Percentiles rank a stretch among this genome's conserved stretches.
Conservation (phyloP, 1,140 invertebrate species). For the Papilio polyxenes region DNA sequence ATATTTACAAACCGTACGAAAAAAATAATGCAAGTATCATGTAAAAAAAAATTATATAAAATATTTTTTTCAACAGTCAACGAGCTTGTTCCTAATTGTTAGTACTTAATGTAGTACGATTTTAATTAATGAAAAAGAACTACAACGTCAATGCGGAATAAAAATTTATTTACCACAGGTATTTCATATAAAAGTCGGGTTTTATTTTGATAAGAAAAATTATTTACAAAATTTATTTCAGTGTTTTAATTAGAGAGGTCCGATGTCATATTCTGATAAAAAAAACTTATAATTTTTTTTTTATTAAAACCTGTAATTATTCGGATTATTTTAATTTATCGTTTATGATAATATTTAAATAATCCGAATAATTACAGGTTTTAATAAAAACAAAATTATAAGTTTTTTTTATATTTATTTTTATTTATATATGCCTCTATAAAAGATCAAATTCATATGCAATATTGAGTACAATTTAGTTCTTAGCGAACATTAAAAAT, state of each 20-base stretch:
- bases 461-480: not conserved
- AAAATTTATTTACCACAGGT: constrained; percentile 9
- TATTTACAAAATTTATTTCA: constrained; percentile 24
- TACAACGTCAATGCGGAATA: constrained; percentile 29
- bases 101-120: constrained; percentile 37
- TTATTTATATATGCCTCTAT: not conserved
- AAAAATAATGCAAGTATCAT: not conserved
- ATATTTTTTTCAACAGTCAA: constrained; percentile 18
- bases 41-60: constrained; percentile 24
- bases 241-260: constrained; percentile 16
- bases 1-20: constrained; percentile 5
- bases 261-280: constrained; percentile 16
- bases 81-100: constrained; percentile 35
- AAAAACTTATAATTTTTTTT: not conserved
- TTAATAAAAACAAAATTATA: constrained; percentile 13
- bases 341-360: too few species aligned
- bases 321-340: too few species aligned
- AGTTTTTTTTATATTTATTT: constrained; percentile 3
- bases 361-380: not conserved
- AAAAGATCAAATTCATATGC: not conserved
- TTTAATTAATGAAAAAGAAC: constrained; percentile 38
- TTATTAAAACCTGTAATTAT: constrained; percentile 6
- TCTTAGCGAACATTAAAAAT: not conserved
- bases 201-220: constrained; percentile 24
- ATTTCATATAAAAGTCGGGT: constrained; percentile 15